Evolutionary conservation across 1,140 invertebrate species (phyloP), one percentile per base, ranked within the genome.

Genomic region (Acromyrmex echinatior): DNA sequence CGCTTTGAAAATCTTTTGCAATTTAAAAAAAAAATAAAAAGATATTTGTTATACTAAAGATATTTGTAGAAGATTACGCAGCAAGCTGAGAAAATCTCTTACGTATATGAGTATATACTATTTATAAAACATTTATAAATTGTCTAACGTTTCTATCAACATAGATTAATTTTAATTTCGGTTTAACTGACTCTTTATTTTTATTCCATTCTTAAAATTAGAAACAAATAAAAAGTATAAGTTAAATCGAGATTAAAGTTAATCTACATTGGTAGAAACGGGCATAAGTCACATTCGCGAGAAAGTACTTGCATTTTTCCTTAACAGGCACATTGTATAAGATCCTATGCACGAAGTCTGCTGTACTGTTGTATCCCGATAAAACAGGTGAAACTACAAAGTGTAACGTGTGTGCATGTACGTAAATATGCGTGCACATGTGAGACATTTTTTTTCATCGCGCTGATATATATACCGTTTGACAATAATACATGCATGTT

Each of bases 281-380:
- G 39, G 39, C 39, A 45, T 45, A 45, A 45, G 39, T 45, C 25
- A 9, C n/a, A 39, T 3, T 14, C 49, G 21, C 45, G 49, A 70
- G 66, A 81, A 81, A 70, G 65, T 45, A 28, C n/a, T 71, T n/a
- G 16, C 7, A 21, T 56, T 81, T 81, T 81, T 56, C 5, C 35
- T 25, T 39, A 78, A 78, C 21, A 70, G 14, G 5, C 78, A 79
- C 49, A 21, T 16, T n/a, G 16, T 35, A 14, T n/a, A 18, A 76
- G n/a, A 56, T 39, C 45, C 45, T 21, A n/a, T 66, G 45, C 25
- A 28, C 62, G 28, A 66, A n/a, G 60, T 66, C 39, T 49, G 39
- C 16, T 49, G 16, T 60, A n/a, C 12, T 60, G 73, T 16, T 53
- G n/a, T 16, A 18, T 18, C 25, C 3, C 9, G 58, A 78, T 21